Conservation (phyloP, 2,888 invertebrate genomes). For the Latrodectus elegans region DNA sequence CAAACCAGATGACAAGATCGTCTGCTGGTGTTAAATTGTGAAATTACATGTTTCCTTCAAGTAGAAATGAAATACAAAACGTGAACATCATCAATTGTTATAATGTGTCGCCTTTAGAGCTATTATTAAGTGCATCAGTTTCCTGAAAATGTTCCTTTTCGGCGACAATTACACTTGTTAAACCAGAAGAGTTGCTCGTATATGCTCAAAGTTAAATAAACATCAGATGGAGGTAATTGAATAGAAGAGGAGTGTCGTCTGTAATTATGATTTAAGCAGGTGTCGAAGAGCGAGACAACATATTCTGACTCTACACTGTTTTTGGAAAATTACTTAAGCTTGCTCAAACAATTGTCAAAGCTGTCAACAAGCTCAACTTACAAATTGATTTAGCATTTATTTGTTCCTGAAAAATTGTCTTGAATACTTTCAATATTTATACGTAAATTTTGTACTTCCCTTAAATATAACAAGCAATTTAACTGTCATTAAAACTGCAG, state of each 20-base stretch:
- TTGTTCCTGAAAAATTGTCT: no score
- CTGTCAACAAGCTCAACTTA: no score
- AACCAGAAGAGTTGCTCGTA: not conserved
- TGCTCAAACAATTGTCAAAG: no score
- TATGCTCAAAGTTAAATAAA: not conserved
- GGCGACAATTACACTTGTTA: conserved; percentile 12
- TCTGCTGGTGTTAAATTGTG: conserved; percentile 30
- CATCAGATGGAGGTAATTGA: not conserved
- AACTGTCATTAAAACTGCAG: no score
- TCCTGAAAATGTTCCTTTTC: conserved; percentile 18
- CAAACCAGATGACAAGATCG: conserved; percentile 20
- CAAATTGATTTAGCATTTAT: no score
- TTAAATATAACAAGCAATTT: no score
- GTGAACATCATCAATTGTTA: conserved; percentile 29
- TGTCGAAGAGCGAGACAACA: not conserved
- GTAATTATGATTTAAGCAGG: not conserved
- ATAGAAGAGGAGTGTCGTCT: not conserved
- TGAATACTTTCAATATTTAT: no score
- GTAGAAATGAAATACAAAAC: conserved; percentile 49
- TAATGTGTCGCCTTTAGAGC: conserved; percentile 23
- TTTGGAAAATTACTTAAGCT: not conserved
- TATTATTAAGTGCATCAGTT: conserved; percentile 37
- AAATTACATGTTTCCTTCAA: conserved; percentile 23
- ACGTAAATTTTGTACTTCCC: no score
- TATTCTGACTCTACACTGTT: not conserved